Evolutionary conservation across 2,113 vertebrate genomes (phyloP).

Genomic region (Ochotona princeps): DNA sequence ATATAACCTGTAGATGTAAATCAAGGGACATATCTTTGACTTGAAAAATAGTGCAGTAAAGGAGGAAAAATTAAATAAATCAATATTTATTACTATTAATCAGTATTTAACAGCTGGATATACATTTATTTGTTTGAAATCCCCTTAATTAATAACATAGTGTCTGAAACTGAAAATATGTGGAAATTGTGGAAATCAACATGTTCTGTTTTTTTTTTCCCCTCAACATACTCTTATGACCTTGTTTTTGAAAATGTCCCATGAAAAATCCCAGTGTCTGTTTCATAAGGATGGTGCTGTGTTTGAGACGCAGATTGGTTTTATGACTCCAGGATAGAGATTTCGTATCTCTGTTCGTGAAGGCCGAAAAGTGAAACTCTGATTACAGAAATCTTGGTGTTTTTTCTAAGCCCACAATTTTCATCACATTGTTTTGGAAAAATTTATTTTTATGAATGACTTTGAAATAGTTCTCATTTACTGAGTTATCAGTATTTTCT

Average conservation of each 20-base stretch:
- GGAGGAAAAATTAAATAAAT: constrained; percentile 55
- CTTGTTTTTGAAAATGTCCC: constrained; percentile 47
- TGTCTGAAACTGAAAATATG: constrained; percentile 43
- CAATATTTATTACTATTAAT: constrained; percentile 62
- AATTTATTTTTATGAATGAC: constrained; percentile 71
- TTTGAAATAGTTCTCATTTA: constrained; percentile 80
- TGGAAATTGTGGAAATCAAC: constrained; percentile 40
- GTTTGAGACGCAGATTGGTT: not conserved
- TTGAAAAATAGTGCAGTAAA: constrained; percentile 23
- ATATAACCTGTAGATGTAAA: not conserved
- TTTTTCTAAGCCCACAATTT: constrained; percentile 1
- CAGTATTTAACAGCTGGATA: constrained; percentile 36
- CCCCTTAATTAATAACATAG: constrained; percentile 50
- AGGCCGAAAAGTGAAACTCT: constrained; percentile 1
- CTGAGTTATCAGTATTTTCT: constrained; percentile 83
- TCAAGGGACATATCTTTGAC: constrained; percentile 52
- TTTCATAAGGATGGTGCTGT: not conserved
- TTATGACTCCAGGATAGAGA: not conserved
- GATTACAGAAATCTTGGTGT: not conserved
- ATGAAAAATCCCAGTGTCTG: constrained; percentile 51
- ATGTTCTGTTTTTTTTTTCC: constrained; percentile 28
- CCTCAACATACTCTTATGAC: constrained; percentile 35
- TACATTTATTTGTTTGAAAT: constrained; percentile 9
- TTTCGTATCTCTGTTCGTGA: not conserved
- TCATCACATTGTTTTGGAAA: constrained; percentile 56